These are phyloP conservation scores for Galerucella nymphaeae DNA, from an alignment of 2,888 invertebrate genomes.

Conservation along the genomic window DNA sequence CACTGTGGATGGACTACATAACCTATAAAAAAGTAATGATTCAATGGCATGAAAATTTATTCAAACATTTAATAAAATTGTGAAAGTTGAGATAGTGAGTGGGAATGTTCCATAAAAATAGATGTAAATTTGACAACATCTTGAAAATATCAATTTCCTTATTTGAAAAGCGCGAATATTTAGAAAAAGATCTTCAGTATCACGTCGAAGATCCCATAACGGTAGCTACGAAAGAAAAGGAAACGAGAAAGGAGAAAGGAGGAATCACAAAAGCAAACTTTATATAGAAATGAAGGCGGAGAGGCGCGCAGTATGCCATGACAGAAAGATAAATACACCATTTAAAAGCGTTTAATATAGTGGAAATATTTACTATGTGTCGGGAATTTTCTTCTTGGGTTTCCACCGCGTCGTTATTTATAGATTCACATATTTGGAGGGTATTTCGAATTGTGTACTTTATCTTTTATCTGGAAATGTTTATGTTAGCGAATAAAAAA, in stretches of 20 bases:
- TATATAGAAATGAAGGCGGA: constrained; percentile 56
- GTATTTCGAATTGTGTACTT: constrained; percentile 32
- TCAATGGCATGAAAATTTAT: too few species aligned
- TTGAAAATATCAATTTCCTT: too few species aligned
- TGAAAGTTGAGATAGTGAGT: background rate
- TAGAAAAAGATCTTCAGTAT: constrained; percentile 6
- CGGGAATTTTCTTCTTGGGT: constrained; percentile 51
- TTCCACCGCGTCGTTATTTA: constrained; percentile 47
- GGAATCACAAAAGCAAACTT: constrained; percentile 62
- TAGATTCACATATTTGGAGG: constrained; percentile 48
- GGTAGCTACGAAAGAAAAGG: constrained; percentile 11
- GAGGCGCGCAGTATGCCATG: constrained; percentile 53
- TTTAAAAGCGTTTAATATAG: constrained; percentile 57
- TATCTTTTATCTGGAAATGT: constrained; percentile 30
- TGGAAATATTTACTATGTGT: constrained; percentile 49
- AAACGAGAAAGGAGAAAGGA: constrained; percentile 49
- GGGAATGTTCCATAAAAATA: background rate
- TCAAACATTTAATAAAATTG: too few species aligned
- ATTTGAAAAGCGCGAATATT: constrained; percentile 8
- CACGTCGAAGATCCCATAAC: constrained; percentile 7
- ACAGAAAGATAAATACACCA: constrained; percentile 59
- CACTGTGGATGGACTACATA: too few species aligned
- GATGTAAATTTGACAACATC: background rate
- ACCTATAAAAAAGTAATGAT: too few species aligned
- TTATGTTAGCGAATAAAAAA: constrained; percentile 28